Base-by-base conservation (phyloP, 2,888 invertebrate genomes). In the Lochmaea capreae region DNA sequence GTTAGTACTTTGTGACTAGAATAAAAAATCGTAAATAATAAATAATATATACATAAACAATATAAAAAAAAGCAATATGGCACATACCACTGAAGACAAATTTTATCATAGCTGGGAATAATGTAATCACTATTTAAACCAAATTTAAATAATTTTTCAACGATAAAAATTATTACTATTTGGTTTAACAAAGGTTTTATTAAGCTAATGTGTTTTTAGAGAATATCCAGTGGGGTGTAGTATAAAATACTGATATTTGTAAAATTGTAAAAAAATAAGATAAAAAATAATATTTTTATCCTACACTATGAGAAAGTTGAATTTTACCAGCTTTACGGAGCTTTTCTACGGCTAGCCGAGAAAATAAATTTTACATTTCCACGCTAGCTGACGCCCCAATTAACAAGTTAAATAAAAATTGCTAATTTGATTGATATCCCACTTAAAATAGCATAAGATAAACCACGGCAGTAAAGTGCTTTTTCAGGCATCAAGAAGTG, bases 51-150 rank as follows among this genome's bases (percentile, higher is more conserved):
- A 52, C 52, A 52, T 52, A 52, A n/a, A 6, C 46, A 46, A 49
- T n/a, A 49, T 49, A 6, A 4, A 49, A 52, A 14, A 52, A 52
- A 52, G 16, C 52, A n/a, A 52, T 52, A 52, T 52, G 52, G 52
- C 52, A 52, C 52, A 52, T n/a, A 52, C 52, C 52, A 52, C 52
- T 52, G 52, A 52, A 52, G 52, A 52, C 52, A 52, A 52, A 52
- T 52, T 52, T 52, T 52, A 52, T 14, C 52, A 52, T 52, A 52
- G 6, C 14, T n/a, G 52, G 52, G 52, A 52, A 46, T 46, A 14
- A 46, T 14, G 14, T 46, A 46, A 46, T 14, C 12, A 46, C 46
- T 4, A 46, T 12, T 46, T 14, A 46, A 46, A 52, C n/a, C 52
- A n/a, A 52, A 52, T n/a, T 14, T n/a, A 16, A n/a, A 52, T 52